Evolutionary conservation across 2,888 invertebrate species (phyloP), one percentile per base, ranked within the genome.

Genomic region (Drosophila falleni): DNA sequence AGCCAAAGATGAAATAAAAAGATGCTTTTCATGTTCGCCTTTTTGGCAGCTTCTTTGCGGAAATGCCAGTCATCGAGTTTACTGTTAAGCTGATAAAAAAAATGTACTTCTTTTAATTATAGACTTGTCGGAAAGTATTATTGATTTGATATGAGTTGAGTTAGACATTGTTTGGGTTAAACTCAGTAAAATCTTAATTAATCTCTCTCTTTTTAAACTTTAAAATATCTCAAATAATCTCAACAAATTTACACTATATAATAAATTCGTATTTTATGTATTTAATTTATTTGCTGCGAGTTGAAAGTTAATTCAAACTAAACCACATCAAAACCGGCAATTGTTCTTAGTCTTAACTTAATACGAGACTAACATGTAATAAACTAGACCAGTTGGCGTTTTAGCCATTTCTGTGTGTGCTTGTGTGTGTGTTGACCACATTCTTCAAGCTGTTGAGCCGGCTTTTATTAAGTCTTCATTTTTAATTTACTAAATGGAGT

Each of bases 401-500:
- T 55, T 31, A 42, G 54, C 54, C 54, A 55, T 19, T 31, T 19
- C 5, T 37, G n/a, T 15, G 6, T 5, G 23, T 10, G n/a, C 15
- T 15, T 39, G 5, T n/a, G 39, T 41, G 31, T 55, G 23, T 56
- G 26, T 46, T 51, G 50, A 68, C 60, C 78, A 66, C 74, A 85
- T 67, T 81, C 70, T 70, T 66, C 61, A 66, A 62, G 66, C 51
- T n/a, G 29, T 51, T 56, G n/a, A 54, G 9, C 53, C 10, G 44
- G 47, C 75, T 66, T 50, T 64, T 72, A 54, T 64, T 49, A 46
- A 47, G 59, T 62, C 68, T 67, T 70, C 69, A 61, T 64, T 73
- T 87, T 81, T 87, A 84, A 84, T 84, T 84, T 89, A 46, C 74
- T 72, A 89, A 84, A 84, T 84, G 84, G 87, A 23, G 68, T 66